Base-by-base conservation (phyloP, 2,797 vertebrate species). In the Chlorospingus semifuscus region DNA sequence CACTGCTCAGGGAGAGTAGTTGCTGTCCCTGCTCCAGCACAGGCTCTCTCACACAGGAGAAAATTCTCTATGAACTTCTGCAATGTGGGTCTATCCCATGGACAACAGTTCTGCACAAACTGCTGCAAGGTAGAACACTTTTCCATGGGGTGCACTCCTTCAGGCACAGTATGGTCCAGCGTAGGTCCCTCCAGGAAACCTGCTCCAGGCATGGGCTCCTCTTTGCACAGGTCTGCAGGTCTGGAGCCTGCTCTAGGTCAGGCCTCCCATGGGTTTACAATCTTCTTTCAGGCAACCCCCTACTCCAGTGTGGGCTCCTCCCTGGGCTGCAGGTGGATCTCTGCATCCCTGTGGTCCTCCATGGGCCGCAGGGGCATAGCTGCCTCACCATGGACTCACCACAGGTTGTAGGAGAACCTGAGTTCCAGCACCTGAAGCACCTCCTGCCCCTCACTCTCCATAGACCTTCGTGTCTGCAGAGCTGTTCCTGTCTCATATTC, bases 31-130 rank as follows among this genome's bases (percentile, higher is more conserved):
- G 18, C 15, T n/a, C 23, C n/a, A 52, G 22, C 19, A 27, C 3
- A 7, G 9, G 8, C 5, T 75, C 22, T 37, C 22, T 59, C 32
- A 49, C 0, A 0, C 13, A 9, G 26, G 23, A 75, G 8, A 52
- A 76, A 59, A 59, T 59, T 66, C 32, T n/a, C 18, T 19, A 37
- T 27, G 2, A 59, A 37, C 12, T 59, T 76, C 37, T 37, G 15
- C 53, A 44, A 0, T 3, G 2, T 29, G 39, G 36, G 23, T n/a
- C n/a, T 52, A 20, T 60, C 12, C 10, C 53, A 60, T 1, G 2
- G n/a, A 12, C 53, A 76, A 27, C 9, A 42, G 15, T 23, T 59
- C 37, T 13, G 10, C 27, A 75, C 12, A 59, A 50, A 57, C 15
- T 59, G 5, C 32, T 49, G 21, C 60, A 42, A 22, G 5, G 3